Conservation (phyloP, 1,140 invertebrate genomes). For the Drosophila santomea region DNA sequence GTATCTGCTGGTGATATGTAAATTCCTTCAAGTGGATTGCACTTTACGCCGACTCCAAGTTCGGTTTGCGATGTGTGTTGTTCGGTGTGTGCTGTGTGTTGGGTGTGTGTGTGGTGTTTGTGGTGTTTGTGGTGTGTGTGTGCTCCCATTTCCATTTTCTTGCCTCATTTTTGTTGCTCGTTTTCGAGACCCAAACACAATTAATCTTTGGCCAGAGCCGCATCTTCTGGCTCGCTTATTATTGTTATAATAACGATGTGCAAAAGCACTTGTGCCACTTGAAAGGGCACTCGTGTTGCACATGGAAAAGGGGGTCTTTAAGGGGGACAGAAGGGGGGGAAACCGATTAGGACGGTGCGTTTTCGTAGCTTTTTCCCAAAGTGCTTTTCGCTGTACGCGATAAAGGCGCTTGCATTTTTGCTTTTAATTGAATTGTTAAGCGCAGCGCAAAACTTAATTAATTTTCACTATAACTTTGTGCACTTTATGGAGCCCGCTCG, state of each 20-base stretch:
- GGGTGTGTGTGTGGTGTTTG: conserved; percentile 52
- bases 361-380: conserved; percentile 52
- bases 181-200: conserved; percentile 63
- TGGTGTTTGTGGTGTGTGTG: conserved; percentile 72
- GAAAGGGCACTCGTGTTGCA: conserved; percentile 58
- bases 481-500: conserved; percentile 64
- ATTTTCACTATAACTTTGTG: conserved; percentile 79
- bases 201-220: conserved; percentile 74
- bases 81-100: conserved; percentile 63
- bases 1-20: conserved; percentile 81
- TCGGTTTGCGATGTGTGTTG: conserved; percentile 38
- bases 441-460: conserved; percentile 81
- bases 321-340: background rate
- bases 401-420: conserved; percentile 59
- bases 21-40: conserved; percentile 83
- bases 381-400: conserved; percentile 80
- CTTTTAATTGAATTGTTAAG: conserved; percentile 84
- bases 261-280: conserved; percentile 84
- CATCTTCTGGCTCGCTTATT: conserved; percentile 63
- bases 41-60: conserved; percentile 70
- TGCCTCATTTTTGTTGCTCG: conserved; percentile 3
- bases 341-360: conserved; percentile 33
- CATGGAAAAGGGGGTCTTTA: background rate
- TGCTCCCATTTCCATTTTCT: conserved; percentile 67
- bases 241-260: conserved; percentile 84